phyloP scores from a whole-genome alignment of 2,888 invertebrate genomes.

The Philonicus albiceps region DNA sequence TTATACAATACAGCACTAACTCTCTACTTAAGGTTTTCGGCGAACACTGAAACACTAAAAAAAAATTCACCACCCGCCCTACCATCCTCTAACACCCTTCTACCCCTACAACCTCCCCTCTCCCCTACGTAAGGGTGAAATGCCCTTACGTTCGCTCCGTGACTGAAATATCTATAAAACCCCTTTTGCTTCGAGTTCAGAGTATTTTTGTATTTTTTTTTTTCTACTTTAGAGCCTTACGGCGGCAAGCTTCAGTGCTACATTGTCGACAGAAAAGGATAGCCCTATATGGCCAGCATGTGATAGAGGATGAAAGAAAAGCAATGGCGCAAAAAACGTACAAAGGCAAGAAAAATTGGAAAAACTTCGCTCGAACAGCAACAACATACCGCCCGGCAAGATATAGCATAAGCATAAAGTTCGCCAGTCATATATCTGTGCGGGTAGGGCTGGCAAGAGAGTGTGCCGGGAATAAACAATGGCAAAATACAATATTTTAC shows the following conservation, averaged over 20 bases:
- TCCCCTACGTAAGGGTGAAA: neutral
- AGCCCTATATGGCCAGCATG: neutral
- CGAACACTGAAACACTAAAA: slow-evolving; percentile 19
- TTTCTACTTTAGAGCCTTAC: slow-evolving; percentile 21
- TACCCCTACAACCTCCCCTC: neutral
- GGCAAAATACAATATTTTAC: slow-evolving; percentile 45
- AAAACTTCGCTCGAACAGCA: slow-evolving; percentile 37
- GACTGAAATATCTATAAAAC: slow-evolving; percentile 46
- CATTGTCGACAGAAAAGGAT: neutral
- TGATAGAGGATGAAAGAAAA: neutral
- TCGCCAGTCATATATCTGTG: slow-evolving; percentile 37
- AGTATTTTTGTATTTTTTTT: neutral
- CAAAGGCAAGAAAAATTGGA: slow-evolving; percentile 45
- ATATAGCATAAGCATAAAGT: slow-evolving; percentile 41
- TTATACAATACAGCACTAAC: slow-evolving; percentile 29
- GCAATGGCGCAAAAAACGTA: slow-evolving; percentile 29
- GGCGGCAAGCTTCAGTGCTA: neutral
- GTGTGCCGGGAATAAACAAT: slow-evolving; percentile 44
- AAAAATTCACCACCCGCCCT: neutral
- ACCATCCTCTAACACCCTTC: too few relatives aligned
- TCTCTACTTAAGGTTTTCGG: slow-evolving; percentile 35
- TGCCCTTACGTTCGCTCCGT: slow-evolving; percentile 36
- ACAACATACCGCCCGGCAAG: slow-evolving; percentile 3
- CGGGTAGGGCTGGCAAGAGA: slow-evolving; percentile 6
- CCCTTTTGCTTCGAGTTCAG: slow-evolving; percentile 10